phyloP scores from a whole-genome alignment of 2,113 vertebrate species.

The Seriola quinqueradiata region DNA sequence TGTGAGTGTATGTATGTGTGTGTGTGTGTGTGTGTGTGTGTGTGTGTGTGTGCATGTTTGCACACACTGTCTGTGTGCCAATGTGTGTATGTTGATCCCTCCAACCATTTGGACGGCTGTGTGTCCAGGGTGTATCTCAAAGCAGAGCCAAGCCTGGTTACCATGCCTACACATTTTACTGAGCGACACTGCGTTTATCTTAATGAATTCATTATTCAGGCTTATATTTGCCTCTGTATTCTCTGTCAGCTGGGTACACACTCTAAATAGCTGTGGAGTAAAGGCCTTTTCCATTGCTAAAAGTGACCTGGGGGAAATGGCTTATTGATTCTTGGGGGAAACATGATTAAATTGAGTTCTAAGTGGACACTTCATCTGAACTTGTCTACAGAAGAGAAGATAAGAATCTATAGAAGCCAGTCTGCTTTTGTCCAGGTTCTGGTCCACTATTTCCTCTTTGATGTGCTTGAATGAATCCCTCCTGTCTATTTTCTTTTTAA shows the following conservation, averaged over 20 bases:
- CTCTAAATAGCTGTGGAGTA: slow-evolving; percentile 66
- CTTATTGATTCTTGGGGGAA: slow-evolving; percentile 79
- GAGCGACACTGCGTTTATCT: slow-evolving; percentile 68
- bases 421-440: slow-evolving; percentile 24
- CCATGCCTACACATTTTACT: slow-evolving; percentile 76
- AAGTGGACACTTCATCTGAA: slow-evolving; percentile 76
- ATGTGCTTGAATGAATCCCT: slow-evolving; percentile 5
- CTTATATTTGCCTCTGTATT: slow-evolving; percentile 75
- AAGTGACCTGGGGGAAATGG: slow-evolving; percentile 76
- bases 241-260: slow-evolving; percentile 83
- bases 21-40: slow-evolving; percentile 9
- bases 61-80: neutral
- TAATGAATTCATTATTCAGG: slow-evolving; percentile 82
- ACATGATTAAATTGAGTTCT: slow-evolving; percentile 78
- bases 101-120: slow-evolving; percentile 49
- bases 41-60: slow-evolving; percentile 13
- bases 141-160: slow-evolving; percentile 68
- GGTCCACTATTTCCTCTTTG: slow-evolving; percentile 10
- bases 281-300: slow-evolving; percentile 67
- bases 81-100: slow-evolving; percentile 31
- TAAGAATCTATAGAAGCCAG: slow-evolving; percentile 16
- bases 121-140: slow-evolving; percentile 55
- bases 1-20: neutral
- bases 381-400: slow-evolving; percentile 61
- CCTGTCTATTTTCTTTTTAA: neutral